Evolutionary conservation across 2,113 vertebrate genomes (phyloP).

Genomic region (Isichthys henryi): DNA sequence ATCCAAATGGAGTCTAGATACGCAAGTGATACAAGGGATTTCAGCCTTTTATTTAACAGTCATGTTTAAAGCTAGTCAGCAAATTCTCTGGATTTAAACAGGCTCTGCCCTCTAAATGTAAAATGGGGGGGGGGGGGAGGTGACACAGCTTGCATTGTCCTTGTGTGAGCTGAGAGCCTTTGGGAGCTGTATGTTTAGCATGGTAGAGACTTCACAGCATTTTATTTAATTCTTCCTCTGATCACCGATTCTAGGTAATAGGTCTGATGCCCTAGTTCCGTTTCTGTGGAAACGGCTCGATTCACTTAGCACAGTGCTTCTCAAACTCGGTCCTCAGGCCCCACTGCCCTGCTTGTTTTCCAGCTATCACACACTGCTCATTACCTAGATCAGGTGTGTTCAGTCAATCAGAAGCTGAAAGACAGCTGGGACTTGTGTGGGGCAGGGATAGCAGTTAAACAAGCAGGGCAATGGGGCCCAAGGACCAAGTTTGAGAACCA

Average conservation of each 20-base stretch:
- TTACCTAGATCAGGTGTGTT: too few relatives aligned
- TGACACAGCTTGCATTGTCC: neutral
- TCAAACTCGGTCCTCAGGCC: too few relatives aligned
- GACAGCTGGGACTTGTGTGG: too few relatives aligned
- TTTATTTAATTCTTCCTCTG: neutral
- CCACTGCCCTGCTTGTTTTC: too few relatives aligned
- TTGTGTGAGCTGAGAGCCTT: neutral
- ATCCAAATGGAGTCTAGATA: neutral
- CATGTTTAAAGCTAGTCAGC: neutral
- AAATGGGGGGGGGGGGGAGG: neutral
- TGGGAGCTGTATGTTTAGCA: neutral
- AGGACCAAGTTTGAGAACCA: too few relatives aligned
- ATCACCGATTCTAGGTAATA: neutral
- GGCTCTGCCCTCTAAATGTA: neutral
- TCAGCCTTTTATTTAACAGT: neutral
- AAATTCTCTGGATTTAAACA: neutral
- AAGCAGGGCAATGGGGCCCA: too few relatives aligned
- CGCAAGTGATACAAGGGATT: neutral
- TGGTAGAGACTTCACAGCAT: neutral
- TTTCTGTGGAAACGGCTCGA: neutral
- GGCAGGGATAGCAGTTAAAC: too few relatives aligned
- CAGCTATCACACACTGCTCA: too few relatives aligned
- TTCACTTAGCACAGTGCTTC: neutral
- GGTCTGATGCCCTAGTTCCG: neutral
- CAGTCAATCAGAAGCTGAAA: too few relatives aligned